Conservation (phyloP, 2,113 vertebrate genomes). For the Orthonyx spaldingii region DNA sequence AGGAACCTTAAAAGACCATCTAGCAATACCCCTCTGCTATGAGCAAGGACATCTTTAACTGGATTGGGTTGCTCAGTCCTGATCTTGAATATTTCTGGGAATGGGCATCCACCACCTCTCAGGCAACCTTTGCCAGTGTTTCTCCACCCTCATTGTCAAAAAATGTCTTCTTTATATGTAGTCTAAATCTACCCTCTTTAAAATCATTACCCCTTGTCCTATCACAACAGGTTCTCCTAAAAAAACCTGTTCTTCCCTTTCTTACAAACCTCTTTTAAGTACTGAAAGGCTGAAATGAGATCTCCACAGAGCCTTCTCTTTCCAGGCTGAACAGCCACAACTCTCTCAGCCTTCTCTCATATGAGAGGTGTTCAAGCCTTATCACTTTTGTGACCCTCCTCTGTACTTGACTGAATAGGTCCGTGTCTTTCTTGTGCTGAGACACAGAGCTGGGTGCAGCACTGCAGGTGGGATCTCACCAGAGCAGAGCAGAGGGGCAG, state of each 20-base stretch:
- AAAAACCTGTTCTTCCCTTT: background rate
- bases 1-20: background rate
- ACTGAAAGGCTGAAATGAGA: background rate
- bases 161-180: background rate
- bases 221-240: background rate
- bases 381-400: background rate
- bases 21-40: background rate
- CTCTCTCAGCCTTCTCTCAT: background rate
- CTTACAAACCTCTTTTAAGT: background rate
- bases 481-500: background rate
- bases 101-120: background rate
- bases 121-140: background rate
- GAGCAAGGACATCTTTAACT: background rate
- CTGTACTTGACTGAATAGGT: rapidly evolving
- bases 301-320: background rate
- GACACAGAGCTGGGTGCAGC: background rate
- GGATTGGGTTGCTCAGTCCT: background rate
- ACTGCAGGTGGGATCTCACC: background rate
- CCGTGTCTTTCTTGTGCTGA: background rate
- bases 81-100: background rate
- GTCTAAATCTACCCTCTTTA: background rate
- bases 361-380: background rate
- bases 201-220: background rate
- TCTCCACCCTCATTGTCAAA: background rate
- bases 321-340: background rate